Base-by-base conservation (phyloP, 2,113 vertebrate genomes). In the Aplodontia rufa region DNA sequence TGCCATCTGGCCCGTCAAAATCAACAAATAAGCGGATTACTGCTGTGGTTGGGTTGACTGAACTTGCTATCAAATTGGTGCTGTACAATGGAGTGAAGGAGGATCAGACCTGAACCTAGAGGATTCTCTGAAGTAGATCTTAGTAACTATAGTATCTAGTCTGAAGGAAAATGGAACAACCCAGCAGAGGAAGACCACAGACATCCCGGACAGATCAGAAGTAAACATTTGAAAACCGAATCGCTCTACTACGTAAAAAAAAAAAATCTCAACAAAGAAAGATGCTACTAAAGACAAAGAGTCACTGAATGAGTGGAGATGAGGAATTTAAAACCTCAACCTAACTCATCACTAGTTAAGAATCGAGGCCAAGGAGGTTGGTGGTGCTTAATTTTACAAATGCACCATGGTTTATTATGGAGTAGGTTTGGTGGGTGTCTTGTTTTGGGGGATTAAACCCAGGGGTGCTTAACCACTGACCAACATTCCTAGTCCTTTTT, bases 61-160 rank as follows among this genome's bases (percentile, higher is more conserved):
- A 75, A 20, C 14, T 26, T n/a, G 14, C 0, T 16, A 16, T 11
- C 2, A 6, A 42, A 64, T 6, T 55, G 11, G 20, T 6, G 1
- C 64, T 53, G 1, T 19, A 28, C 16, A 32, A 2, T 4, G 10
- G 37, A 45, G 35, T 68, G n/a, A 26, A 66, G 64, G 22, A 78
- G 32, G 19, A 35, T 2, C 82, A 7, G 5, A 5, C 14, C 68
- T 69, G 42, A 90, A 9, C 42, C 49, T 10, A 4, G 17, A 37
- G 49, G 37, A 22, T 11, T 42, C 60, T 76, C n/a, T 14, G 24
- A 68, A 82, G 58, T 47, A 6, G 20, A 76, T 71, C 64, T 12
- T 3, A 49, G 76, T 0, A 66, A 45, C 5, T 35, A 35, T 35
- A 16, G 10, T 20, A 74, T 37, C 32, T 10, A 37, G 75, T 76